A percentile compares a stretch with the other conserved stretches of the same genome.
phyloP scores from a whole-genome alignment of 2,888 invertebrate species.

The Pteria penguin region DNA sequence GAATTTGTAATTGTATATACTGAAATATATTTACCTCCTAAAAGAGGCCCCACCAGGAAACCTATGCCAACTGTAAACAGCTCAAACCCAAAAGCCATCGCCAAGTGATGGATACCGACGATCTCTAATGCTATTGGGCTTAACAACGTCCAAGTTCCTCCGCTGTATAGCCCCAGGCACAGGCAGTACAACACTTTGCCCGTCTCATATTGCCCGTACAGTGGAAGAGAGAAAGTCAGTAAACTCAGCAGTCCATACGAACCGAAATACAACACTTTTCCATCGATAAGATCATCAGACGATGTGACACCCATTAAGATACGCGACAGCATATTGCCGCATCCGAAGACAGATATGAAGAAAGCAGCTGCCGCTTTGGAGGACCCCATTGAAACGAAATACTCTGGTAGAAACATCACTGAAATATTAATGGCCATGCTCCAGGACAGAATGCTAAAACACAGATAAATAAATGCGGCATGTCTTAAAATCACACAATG shows the following conservation, averaged over 20 bases:
- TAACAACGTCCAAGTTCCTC: slow-evolving; percentile 50
- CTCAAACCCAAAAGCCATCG: slow-evolving; percentile 50
- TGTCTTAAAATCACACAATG: background rate
- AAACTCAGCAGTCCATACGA: slow-evolving; percentile 18
- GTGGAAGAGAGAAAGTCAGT: slow-evolving; percentile 15
- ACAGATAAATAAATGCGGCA: background rate
- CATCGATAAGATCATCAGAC: slow-evolving; percentile 15
- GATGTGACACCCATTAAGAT: slow-evolving; percentile 20
- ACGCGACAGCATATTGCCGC: slow-evolving; percentile 12
- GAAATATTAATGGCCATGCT: slow-evolving; percentile 19
- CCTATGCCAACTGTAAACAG: slow-evolving; percentile 49
- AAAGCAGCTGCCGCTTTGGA: slow-evolving; percentile 4
- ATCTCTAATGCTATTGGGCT: slow-evolving; percentile 48
- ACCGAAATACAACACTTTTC: slow-evolving; percentile 24
- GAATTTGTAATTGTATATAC: no score
- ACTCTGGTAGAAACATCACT: slow-evolving; percentile 19
- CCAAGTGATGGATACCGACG: slow-evolving; percentile 42
- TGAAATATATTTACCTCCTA: slow-evolving; percentile 44
- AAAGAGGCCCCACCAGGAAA: slow-evolving; percentile 42
- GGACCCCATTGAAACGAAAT: slow-evolving; percentile 18
- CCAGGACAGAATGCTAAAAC: slow-evolving; percentile 26
- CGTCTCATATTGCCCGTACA: background rate
- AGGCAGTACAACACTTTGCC: slow-evolving; percentile 23
- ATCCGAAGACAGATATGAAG: slow-evolving; percentile 24
- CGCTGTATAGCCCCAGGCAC: slow-evolving; percentile 46